These are phyloP conservation scores for Perca flavescens DNA, from an alignment of 2,113 vertebrate species.

Conservation along the genomic window DNA sequence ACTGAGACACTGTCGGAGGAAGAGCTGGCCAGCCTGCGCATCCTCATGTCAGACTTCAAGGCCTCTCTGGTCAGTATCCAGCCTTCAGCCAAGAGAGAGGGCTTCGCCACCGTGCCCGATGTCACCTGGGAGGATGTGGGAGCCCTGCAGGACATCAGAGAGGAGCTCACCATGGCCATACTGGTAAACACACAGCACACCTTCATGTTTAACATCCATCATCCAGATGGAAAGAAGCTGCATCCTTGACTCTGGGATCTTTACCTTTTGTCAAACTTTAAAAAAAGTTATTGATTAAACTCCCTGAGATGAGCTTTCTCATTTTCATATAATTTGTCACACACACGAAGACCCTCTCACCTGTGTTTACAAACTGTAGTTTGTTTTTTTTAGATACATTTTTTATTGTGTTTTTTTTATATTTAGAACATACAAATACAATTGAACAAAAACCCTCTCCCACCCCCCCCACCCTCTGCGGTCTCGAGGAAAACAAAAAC, in stretches of 20 bases:
- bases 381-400: too few relatives aligned
- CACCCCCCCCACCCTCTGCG: too few relatives aligned
- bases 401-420: too few relatives aligned
- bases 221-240: not conserved
- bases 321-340: not conserved
- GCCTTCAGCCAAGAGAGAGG: slow-evolving; percentile 97
- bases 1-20: slow-evolving; percentile 85
- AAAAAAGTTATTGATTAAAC: too few relatives aligned
- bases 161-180: slow-evolving; percentile 97
- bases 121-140: slow-evolving; percentile 96
- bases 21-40: slow-evolving; percentile 88
- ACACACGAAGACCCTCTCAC: not conserved
- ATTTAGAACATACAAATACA: too few relatives aligned
- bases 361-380: not conserved
- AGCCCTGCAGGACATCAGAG: slow-evolving; percentile 92
- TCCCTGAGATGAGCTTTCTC: not conserved
- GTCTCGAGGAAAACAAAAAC: too few relatives aligned
- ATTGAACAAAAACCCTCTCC: too few relatives aligned
- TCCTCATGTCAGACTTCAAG: slow-evolving; percentile 93
- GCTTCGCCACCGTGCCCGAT: slow-evolving; percentile 95
- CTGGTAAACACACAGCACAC: slow-evolving; percentile 83
- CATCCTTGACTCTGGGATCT: too few relatives aligned
- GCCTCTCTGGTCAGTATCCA: slow-evolving; percentile 89
- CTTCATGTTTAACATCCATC: too few relatives aligned
- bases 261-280: too few relatives aligned